Conservation (phyloP, 2,113 vertebrate genomes). For the Passer montanus region DNA sequence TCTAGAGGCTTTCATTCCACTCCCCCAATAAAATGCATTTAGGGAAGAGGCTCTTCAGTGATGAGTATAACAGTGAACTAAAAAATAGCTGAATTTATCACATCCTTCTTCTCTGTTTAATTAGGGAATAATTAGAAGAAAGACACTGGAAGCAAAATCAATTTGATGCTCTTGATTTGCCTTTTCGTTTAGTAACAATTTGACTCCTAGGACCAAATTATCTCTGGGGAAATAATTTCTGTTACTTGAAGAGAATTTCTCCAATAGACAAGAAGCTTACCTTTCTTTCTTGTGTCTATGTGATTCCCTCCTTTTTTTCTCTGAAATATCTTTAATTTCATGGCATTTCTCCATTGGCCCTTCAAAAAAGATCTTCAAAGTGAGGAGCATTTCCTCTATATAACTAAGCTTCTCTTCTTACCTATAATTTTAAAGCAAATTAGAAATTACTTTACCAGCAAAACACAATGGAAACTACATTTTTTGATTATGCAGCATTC, state of each 20-base stretch:
- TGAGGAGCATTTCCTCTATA: neutral
- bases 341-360: neutral
- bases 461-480: neutral
- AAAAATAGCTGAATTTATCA: neutral
- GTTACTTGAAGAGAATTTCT: conserved; percentile 5
- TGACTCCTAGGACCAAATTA: conserved; percentile 27
- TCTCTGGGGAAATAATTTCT: conserved; percentile 44
- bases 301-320: neutral
- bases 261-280: neutral
- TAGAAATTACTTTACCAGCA: neutral
- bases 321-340: conserved; percentile 14
- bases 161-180: conserved; percentile 32
- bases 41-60: neutral
- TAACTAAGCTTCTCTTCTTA: neutral
- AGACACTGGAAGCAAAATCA: conserved; percentile 41
- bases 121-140: conserved; percentile 14
- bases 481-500: conserved; percentile 11
- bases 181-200: conserved; percentile 27
- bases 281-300: neutral
- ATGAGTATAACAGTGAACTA: neutral
- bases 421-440: conserved; percentile 1
- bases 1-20: neutral
- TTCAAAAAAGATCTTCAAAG: neutral
- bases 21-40: neutral
- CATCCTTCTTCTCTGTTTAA: conserved; percentile 45